Percentiles rank a stretch among this genome's conserved stretches.
phyloP scores from a whole-genome alignment of 2,888 invertebrate species.

The Antheraea yamamai region DNA sequence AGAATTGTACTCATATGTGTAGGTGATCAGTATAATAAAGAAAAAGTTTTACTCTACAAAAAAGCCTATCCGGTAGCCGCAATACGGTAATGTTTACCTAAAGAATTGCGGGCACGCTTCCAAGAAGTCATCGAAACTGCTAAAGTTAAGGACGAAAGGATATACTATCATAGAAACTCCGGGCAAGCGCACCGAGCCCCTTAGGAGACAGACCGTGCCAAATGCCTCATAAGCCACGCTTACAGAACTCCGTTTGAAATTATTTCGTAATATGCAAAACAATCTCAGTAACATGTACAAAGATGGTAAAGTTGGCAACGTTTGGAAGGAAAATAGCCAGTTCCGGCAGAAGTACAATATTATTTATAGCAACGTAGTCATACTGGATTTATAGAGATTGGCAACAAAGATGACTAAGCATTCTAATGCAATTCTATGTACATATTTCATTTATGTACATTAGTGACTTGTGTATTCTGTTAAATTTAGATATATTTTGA shows the following conservation, averaged over 20 bases:
- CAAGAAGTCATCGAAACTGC: constrained; percentile 62
- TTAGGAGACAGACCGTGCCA: constrained; percentile 52
- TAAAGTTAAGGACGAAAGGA: constrained; percentile 41
- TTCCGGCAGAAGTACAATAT: not conserved
- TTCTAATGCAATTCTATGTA: not conserved
- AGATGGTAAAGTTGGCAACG: constrained; percentile 8
- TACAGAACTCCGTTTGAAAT: constrained; percentile 21
- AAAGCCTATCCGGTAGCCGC: constrained; percentile 41
- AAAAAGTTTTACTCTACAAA: constrained; percentile 26
- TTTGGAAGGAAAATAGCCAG: constrained; percentile 1
- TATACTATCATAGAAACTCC: constrained; percentile 46
- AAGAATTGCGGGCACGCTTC: constrained; percentile 71
- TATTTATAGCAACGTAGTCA: not conserved
- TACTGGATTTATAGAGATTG: not conserved
- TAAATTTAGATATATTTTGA: not conserved
- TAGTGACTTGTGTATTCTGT: not conserved
- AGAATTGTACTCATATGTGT: not conserved
- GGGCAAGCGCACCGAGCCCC: constrained; percentile 57
- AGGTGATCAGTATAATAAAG: constrained; percentile 6
- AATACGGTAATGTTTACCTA: constrained; percentile 64
- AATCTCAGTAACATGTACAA: constrained; percentile 3
- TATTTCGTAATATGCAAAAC: constrained; percentile 14
- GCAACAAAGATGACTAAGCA: not conserved
- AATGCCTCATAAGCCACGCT: constrained; percentile 42
- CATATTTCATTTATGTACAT: not conserved